Percentiles rank a stretch among this genome's conserved stretches.
Conservation (phyloP, 53 echinoderm and acorn worm species). For the Arbacia lixula region DNA sequence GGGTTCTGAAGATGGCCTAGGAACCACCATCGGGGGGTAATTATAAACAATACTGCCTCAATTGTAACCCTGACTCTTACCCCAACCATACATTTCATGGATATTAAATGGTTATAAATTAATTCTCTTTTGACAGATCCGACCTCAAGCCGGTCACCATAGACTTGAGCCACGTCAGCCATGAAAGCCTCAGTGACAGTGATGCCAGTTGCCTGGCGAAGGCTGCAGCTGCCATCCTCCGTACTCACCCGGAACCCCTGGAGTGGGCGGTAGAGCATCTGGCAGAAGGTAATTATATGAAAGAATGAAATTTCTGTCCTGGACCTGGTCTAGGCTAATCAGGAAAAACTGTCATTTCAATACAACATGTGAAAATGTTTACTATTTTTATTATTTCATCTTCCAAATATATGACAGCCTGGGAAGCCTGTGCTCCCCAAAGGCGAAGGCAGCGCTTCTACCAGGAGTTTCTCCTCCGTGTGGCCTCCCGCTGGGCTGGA, state of each 20-base stretch:
- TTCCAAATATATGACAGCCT: slow-evolving; percentile 1
- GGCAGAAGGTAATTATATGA: not conserved
- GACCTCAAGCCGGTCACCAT: not conserved
- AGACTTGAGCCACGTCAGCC: not conserved
- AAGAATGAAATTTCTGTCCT: not conserved
- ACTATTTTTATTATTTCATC: not conserved
- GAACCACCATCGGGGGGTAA: slow-evolving; percentile 1
- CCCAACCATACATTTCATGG: not conserved
- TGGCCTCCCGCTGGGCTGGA: not conserved
- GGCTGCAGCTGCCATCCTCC: not conserved
- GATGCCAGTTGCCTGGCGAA: not conserved
- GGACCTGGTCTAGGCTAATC: too few relatives aligned
- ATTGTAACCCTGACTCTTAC: not conserved
- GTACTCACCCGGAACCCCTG: not conserved
- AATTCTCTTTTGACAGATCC: not conserved
- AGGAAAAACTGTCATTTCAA: not conserved
- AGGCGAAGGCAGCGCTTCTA: not conserved
- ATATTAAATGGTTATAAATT: slow-evolving; percentile 7
- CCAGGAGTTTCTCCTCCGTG: not conserved
- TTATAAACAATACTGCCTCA: not conserved
- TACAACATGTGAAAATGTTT: not conserved
- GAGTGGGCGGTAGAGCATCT: not conserved
- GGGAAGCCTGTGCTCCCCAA: not conserved
- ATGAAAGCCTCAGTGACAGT: not conserved
- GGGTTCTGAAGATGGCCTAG: slow-evolving; percentile 4